Evolutionary conservation across 1,140 invertebrate species (phyloP).

Genomic region (Drosophila truncata): DNA sequence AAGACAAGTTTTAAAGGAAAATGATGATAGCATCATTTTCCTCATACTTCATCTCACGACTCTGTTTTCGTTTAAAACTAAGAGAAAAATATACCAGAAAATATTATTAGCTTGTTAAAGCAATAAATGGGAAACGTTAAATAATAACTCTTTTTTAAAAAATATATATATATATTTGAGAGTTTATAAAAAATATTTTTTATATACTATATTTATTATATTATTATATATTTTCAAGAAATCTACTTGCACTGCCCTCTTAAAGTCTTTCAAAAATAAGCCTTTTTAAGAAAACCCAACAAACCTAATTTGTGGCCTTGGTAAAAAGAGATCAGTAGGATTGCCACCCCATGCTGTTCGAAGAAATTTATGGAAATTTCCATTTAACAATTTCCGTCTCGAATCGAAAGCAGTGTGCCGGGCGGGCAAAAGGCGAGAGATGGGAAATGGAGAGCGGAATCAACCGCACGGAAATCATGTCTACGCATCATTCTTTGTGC

Average conservation of each 20-base stretch:
- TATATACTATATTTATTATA: background rate
- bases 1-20: constrained; percentile 5
- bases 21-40: no score
- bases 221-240: background rate
- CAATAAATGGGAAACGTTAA: no score
- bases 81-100: background rate
- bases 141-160: background rate
- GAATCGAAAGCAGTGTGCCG: constrained; percentile 39
- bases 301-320: constrained; percentile 21
- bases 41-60: no score
- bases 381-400: constrained; percentile 43
- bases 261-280: background rate
- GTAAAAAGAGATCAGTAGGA: constrained; percentile 11
- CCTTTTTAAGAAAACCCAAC: background rate
- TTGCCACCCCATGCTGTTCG: constrained; percentile 28
- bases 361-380: constrained; percentile 50
- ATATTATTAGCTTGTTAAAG: background rate
- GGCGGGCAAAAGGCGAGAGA: background rate
- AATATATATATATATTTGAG: no score
- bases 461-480: constrained; percentile 84
- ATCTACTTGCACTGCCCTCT: background rate
- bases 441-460: constrained; percentile 39
- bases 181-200: background rate
- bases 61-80: no score
- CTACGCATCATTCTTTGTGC: constrained; percentile 83